These are phyloP conservation scores for Ctenopoma multispine DNA, from an alignment of 2,797 vertebrate genomes.

Conservation along the genomic window DNA sequence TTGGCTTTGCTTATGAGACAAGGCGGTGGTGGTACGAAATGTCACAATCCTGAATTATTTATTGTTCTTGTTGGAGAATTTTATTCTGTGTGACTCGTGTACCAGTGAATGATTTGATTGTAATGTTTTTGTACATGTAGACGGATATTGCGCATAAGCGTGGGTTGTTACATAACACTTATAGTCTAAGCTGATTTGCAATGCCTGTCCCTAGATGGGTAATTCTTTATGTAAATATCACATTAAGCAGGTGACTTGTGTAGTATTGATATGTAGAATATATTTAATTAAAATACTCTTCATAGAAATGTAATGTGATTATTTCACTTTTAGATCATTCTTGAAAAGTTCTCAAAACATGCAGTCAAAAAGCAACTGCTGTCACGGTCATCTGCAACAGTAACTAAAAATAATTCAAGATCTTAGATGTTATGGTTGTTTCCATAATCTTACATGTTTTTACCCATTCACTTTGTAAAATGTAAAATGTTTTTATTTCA, in stretches of 20 bases:
- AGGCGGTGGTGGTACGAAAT: background rate
- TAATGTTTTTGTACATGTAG: background rate
- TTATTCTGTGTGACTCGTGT: background rate
- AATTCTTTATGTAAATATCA: conserved; percentile 9
- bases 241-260: background rate
- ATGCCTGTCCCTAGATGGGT: background rate
- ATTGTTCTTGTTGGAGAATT: too few species aligned
- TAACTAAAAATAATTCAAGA: too few species aligned
- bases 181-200: background rate
- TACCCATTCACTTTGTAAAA: background rate
- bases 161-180: background rate
- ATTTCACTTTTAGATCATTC: background rate
- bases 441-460: background rate
- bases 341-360: too few species aligned
- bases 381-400: too few species aligned
- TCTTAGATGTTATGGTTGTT: too few species aligned
- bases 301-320: background rate
- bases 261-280: background rate
- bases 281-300: background rate
- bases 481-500: background rate
- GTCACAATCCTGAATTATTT: background rate
- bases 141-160: background rate
- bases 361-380: background rate
- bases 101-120: background rate
- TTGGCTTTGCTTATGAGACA: background rate